Conservation (phyloP, 2,797 vertebrate genomes). For the Rhabdophis nuchalis region DNA sequence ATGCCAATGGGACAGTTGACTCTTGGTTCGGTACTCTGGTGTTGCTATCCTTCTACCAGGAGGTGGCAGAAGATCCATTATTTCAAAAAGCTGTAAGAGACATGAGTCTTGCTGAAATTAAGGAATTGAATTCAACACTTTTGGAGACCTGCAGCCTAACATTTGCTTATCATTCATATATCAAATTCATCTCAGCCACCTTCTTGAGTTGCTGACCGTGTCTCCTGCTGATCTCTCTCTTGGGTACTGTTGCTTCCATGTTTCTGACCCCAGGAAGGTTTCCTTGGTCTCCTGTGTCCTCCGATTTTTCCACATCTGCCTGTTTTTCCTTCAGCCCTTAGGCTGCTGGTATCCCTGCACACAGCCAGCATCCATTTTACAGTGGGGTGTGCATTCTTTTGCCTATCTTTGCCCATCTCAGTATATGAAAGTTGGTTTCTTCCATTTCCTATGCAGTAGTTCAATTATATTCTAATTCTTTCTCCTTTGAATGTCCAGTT, state of each 20-base stretch:
- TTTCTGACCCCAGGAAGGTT: neutral
- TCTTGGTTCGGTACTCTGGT: neutral
- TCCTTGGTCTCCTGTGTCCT: no score
- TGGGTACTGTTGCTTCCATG: neutral
- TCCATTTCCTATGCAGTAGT: neutral
- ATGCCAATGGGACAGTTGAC: neutral
- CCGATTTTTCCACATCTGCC: neutral
- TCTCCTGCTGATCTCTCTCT: neutral
- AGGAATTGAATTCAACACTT: neutral
- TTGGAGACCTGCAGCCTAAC: neutral
- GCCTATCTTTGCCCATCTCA: neutral
- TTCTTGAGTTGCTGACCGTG: neutral
- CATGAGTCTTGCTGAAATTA: neutral
- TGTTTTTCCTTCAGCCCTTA: neutral
- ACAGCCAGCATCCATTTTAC: neutral
- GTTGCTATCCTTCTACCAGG: neutral
- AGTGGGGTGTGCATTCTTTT: neutral
- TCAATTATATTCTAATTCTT: neutral
- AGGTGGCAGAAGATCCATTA: constrained; percentile 8
- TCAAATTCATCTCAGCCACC: neutral
- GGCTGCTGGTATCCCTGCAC: neutral
- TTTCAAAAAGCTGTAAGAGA: neutral
- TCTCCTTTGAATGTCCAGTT: neutral
- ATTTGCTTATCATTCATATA: neutral
- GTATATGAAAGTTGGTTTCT: neutral